A percentile compares a stretch with the other conserved stretches of the same genome.
These are phyloP conservation scores for Cherax quadricarinatus DNA, from an alignment of 1,140 invertebrate species.

Conservation along the genomic window DNA sequence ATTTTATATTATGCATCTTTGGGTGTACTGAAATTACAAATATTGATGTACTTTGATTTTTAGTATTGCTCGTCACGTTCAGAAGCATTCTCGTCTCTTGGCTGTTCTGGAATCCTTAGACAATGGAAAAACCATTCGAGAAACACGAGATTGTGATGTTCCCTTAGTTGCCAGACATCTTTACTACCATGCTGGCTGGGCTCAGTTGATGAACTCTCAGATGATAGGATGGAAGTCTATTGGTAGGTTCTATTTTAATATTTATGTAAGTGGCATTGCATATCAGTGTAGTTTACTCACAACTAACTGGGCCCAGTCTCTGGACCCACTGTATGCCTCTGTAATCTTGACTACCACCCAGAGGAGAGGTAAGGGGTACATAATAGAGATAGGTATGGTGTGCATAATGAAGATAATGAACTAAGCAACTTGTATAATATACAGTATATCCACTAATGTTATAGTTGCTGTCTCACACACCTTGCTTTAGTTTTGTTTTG, in stretches of 20 bases:
- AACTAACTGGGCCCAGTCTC: no score
- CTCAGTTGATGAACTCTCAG: conserved; percentile 77
- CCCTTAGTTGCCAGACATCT: conserved; percentile 77
- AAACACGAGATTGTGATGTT: conserved; percentile 77
- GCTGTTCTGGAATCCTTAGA: conserved; percentile 78
- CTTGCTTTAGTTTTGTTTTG: no score
- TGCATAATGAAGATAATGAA: no score
- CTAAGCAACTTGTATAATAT: no score
- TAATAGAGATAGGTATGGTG: no score
- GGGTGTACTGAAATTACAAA: neutral
- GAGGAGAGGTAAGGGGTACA: no score
- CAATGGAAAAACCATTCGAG: conserved; percentile 77
- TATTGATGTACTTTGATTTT: conserved; percentile 73
- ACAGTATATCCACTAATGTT: no score
- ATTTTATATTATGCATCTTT: neutral
- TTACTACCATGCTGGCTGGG: conserved; percentile 79
- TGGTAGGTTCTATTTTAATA: conserved; percentile 74
- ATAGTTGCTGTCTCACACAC: no score
- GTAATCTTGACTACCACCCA: no score
- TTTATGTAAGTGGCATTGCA: no score
- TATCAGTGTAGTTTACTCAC: no score
- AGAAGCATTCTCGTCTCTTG: conserved; percentile 78
- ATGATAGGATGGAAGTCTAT: conserved; percentile 77
- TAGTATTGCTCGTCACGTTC: conserved; percentile 79
- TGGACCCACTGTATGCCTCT: no score